Evolutionary conservation across 2,797 vertebrate genomes (phyloP).

Genomic region (Sandelia bainsii): DNA sequence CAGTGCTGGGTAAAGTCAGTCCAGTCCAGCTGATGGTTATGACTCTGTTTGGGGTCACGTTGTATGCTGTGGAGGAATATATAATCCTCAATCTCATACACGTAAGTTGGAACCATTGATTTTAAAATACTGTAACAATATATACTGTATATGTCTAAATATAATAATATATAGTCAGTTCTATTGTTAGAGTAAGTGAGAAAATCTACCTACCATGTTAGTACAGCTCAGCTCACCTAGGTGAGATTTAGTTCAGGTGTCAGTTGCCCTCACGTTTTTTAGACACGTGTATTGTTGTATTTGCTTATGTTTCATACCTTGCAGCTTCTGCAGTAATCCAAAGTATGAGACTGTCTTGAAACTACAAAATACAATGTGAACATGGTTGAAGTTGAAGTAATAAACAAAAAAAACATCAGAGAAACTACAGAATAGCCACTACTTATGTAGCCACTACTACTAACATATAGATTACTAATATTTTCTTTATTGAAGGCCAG

Average conservation of each 20-base stretch:
- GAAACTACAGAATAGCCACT: not conserved
- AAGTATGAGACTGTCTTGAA: not conserved
- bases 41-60: conserved; percentile 93
- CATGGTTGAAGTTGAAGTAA: no score
- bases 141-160: no score
- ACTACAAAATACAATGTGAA: no score
- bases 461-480: not conserved
- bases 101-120: conserved; percentile 80
- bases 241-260: no score
- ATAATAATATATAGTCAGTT: no score
- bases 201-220: no score
- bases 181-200: no score
- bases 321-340: not conserved
- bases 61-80: conserved; percentile 93
- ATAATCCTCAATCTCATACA: conserved; percentile 90
- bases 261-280: no score
- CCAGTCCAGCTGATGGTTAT: conserved; percentile 93
- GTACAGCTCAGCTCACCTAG: no score
- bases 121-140: no score
- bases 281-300: not conserved
- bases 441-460: not conserved
- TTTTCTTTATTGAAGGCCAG: conserved; percentile 84
- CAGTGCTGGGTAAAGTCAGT: conserved; percentile 94
- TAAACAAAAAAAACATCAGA: no score
- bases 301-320: not conserved